Evolutionary conservation across 2,113 vertebrate species (phyloP), one percentile per base, ranked within the genome.

Genomic region (Saguinus midas): DNA sequence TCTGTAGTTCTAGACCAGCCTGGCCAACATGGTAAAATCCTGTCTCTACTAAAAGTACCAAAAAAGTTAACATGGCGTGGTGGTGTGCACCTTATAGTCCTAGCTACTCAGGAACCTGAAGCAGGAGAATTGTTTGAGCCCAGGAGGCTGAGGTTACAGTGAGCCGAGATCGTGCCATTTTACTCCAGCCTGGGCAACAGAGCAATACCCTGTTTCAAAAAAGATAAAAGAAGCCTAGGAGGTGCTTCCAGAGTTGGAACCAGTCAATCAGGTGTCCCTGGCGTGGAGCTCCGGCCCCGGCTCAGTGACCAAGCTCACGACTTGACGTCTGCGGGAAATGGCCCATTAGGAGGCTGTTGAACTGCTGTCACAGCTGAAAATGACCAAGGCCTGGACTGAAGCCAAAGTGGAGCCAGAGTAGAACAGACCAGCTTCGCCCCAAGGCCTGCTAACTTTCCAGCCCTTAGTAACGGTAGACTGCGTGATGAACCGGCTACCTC

Each of bases 201-300:
- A 17, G 32, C 6, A 16, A 35, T 6, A 35, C 32, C 32, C 14
- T 35, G 32, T 32, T 35, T 68, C 64, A 32, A 35, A 35, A 66
- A 32, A 66, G 13, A 8, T 29, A 64, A 64, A 64, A 5, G 14
- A 66, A 84, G 57, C 66, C 23, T 6, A 0, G 0, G 18, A 2
- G 20, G 52, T 78, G 17, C n/a, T 20, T 35, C 18, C 0, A 0
- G 35, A 12, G 20, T 25, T 17, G 37, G 0, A 13, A 27, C 5
- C 0, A 0, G 50, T 3, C 5, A 17, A 20, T 57, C 70, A 43
- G 0, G 12, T 27, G 4, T 20, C 8, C 2, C 27, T 58, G 23
- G 66, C 0, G 1, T 16, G 0, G 18, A 27, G 11, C 21, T 0
- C 8, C 3, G 3, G 25, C 12, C 45, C 32, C 18, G 70, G 52